phyloP scores from a whole-genome alignment of 2,888 invertebrate species.

The Acrobasis suavella region DNA sequence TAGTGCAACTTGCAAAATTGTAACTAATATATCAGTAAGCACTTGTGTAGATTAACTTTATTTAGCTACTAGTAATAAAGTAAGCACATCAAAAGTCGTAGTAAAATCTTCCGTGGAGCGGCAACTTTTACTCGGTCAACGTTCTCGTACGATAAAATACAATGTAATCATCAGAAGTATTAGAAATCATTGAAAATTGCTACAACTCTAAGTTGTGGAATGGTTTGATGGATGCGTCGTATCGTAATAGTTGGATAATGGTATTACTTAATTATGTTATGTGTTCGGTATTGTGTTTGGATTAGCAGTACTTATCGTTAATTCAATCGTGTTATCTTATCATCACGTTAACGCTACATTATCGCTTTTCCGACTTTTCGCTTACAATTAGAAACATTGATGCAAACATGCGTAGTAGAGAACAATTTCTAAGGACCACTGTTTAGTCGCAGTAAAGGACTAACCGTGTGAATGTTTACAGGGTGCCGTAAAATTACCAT shows the following conservation, averaged over 20 bases:
- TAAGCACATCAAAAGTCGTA: too few species aligned
- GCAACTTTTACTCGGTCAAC: too few species aligned
- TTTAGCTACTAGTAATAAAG: too few species aligned
- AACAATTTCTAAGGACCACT: too few species aligned
- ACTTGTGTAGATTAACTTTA: too few species aligned
- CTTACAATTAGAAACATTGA: background rate
- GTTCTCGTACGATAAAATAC: background rate
- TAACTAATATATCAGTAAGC: too few species aligned
- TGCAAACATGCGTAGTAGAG: background rate
- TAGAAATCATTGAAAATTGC: conserved; percentile 2
- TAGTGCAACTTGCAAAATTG: too few species aligned
- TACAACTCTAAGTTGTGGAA: background rate
- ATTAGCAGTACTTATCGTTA: background rate
- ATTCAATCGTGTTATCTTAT: background rate
- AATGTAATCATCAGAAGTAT: background rate
- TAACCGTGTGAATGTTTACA: too few species aligned
- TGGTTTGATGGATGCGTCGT: conserved; percentile 2
- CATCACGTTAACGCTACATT: background rate
- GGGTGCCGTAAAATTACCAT: too few species aligned
- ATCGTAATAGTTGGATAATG: conserved; percentile 4
- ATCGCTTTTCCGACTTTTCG: background rate
- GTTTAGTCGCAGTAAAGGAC: too few species aligned
- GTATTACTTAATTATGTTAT: conserved; percentile 15
- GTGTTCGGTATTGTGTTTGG: conserved; percentile 5
- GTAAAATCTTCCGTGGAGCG: too few species aligned